Conservation (phyloP, 2,888 invertebrate genomes). For the Tenthredo distinguenda region DNA sequence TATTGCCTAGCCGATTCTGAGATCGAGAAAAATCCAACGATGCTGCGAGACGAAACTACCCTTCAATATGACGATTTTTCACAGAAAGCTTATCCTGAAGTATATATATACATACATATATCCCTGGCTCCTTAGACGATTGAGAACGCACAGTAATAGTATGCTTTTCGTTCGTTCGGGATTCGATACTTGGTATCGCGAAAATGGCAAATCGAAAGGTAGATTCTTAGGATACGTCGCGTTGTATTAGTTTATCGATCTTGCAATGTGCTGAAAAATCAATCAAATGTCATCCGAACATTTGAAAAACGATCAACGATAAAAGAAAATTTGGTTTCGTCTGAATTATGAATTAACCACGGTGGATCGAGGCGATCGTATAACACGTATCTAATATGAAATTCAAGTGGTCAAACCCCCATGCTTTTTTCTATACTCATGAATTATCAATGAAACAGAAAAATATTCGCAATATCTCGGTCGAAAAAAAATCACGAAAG, state of each 20-base stretch:
- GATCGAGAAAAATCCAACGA: neutral
- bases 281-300: neutral
- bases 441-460: slow-evolving; percentile 2
- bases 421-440: neutral
- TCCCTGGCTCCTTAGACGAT: neutral
- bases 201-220: neutral
- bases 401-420: neutral
- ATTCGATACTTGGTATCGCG: neutral
- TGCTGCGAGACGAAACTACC: neutral
- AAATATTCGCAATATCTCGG: neutral
- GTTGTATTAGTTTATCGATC: neutral
- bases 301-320: neutral
- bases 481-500: neutral
- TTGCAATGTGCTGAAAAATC: neutral
- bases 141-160: neutral
- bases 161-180: neutral
- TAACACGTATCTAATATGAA: neutral
- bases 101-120: neutral
- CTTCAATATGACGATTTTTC: neutral
- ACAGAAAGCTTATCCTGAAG: neutral
- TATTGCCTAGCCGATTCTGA: neutral
- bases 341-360: neutral
- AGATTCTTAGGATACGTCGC: neutral
- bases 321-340: neutral
- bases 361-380: neutral